Conservation (phyloP, 2,888 invertebrate species). For the Watsonalla cultraria region DNA sequence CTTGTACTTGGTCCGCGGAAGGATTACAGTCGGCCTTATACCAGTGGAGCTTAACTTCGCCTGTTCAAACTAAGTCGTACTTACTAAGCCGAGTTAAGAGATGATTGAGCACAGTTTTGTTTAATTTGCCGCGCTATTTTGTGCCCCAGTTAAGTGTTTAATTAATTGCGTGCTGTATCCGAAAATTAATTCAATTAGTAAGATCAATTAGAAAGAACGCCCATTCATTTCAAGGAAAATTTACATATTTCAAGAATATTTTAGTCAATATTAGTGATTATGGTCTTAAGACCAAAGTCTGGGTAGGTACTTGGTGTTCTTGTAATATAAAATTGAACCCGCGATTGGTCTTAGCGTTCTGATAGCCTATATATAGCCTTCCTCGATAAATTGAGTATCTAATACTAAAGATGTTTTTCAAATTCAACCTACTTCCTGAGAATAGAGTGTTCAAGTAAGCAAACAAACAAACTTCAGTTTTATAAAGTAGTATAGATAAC, state of each 20-base stretch:
- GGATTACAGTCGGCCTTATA: neutral
- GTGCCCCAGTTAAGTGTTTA: neutral
- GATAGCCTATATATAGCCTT: no score
- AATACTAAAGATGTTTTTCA: no score
- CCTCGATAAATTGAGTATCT: no score
- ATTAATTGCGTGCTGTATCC: neutral
- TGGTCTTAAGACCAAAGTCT: no score
- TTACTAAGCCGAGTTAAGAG: neutral
- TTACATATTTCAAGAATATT: neutral
- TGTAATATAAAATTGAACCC: no score
- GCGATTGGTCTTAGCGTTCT: no score
- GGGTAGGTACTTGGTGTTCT: no score
- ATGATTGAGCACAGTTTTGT: conserved; percentile 1
- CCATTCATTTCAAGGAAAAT: no score
- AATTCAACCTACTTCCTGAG: no score
- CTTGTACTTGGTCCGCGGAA: neutral
- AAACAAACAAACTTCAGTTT: no score
- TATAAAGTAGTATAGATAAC: no score
- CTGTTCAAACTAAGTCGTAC: neutral
- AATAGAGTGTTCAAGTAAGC: no score
- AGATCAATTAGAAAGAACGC: neutral
- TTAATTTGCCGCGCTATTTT: neutral
- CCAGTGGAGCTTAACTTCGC: neutral
- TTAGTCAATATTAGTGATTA: neutral
- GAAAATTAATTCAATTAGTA: neutral